A percentile compares a stretch with the other conserved stretches of the same genome.
Evolutionary conservation across 1,140 invertebrate genomes (phyloP).

Genomic region (Neoseiulus cucumeris): DNA sequence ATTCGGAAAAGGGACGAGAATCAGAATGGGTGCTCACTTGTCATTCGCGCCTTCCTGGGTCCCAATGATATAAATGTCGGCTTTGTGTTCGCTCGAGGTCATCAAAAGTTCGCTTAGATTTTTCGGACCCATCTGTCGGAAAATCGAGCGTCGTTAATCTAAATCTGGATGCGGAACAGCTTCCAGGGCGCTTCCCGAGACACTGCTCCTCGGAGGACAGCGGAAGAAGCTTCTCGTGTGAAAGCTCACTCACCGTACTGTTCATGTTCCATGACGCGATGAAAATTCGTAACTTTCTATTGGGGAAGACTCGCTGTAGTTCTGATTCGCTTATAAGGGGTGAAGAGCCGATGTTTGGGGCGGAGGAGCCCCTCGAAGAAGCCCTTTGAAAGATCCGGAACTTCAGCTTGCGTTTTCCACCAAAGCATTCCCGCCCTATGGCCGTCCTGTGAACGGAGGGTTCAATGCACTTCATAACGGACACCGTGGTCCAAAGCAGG

Average conservation of each 20-base stretch:
- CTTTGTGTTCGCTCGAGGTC: conserved; percentile 23
- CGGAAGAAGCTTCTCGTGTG: not conserved
- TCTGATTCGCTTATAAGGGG: conserved; percentile 55
- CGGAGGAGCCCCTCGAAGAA: not conserved
- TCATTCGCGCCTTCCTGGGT: conserved; percentile 56
- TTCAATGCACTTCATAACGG: too few relatives aligned
- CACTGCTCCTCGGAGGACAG: not conserved
- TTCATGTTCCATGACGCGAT: conserved; percentile 94
- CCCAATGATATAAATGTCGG: conserved; percentile 73
- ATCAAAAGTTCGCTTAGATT: conserved; percentile 8
- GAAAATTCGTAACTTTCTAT: conserved; percentile 59
- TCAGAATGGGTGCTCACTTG: conserved; percentile 22
- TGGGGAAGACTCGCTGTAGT: conserved; percentile 61
- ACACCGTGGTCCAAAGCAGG: too few relatives aligned
- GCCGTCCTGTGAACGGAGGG: too few relatives aligned
- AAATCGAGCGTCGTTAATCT: not conserved
- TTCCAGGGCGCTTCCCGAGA: not conserved
- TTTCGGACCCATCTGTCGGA: not conserved
- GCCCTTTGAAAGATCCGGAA: conserved; percentile 8
- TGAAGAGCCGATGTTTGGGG: not conserved
- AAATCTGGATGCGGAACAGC: not conserved
- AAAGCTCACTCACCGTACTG: conserved; percentile 41
- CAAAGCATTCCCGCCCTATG: too few relatives aligned
- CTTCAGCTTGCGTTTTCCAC: not conserved
- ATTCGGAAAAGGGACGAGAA: too few relatives aligned